Conservation (phyloP, 2,113 vertebrate species). For the Centropus bengalensis region DNA sequence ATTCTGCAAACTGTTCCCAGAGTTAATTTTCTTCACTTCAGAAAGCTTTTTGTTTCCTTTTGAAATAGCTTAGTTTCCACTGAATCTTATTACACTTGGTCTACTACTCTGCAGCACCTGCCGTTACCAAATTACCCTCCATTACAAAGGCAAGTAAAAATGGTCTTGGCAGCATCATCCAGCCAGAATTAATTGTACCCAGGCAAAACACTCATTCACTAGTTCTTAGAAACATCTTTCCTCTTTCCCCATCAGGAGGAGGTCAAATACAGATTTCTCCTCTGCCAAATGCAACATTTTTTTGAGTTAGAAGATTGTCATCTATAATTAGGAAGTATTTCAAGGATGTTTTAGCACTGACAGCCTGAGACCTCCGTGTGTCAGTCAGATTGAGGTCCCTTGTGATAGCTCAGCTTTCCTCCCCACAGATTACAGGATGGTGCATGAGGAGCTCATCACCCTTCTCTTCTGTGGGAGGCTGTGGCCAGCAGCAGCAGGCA, state of each 20-base stretch:
- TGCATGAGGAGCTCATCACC: not conserved
- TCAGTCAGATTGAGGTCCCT: not conserved
- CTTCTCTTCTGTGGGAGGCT: rapidly evolving
- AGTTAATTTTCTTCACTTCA: not conserved
- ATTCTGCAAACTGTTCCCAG: not conserved
- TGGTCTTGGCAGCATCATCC: not conserved
- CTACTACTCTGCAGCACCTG: not conserved
- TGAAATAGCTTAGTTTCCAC: not conserved
- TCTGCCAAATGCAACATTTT: not conserved
- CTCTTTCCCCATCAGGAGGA: not conserved
- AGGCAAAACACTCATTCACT: not conserved
- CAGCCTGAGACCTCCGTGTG: not conserved
- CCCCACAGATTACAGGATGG: not conserved
- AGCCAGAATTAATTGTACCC: not conserved
- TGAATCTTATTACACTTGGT: not conserved
- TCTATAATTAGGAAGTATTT: not conserved
- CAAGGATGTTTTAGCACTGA: not conserved
- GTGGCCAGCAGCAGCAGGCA: not conserved
- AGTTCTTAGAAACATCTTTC: not conserved
- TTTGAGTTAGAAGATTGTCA: not conserved
- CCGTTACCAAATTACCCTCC: not conserved
- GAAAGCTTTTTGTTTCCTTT: not conserved
- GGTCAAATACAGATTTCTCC: not conserved
- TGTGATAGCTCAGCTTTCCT: not conserved
- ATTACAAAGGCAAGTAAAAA: not conserved